Conservation (phyloP, 53 echinoderm and acorn worm species). For the Stichopus horrens region DNA sequence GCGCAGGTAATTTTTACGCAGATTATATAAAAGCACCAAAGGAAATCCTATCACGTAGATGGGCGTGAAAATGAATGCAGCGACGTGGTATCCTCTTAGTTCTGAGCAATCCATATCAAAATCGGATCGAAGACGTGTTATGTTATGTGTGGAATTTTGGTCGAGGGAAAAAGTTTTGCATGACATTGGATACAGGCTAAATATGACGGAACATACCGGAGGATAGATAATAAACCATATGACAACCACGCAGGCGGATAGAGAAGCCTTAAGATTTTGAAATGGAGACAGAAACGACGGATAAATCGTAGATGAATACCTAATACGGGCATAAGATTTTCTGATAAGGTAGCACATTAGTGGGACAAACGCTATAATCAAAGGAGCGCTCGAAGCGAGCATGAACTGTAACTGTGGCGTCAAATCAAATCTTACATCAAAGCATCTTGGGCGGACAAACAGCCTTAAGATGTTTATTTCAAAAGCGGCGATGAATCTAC, state of each 20-base stretch:
- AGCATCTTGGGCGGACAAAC: constrained; percentile 30
- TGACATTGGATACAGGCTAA: constrained; percentile 46
- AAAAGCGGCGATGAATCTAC: constrained; percentile 16
- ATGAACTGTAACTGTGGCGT: constrained; percentile 6
- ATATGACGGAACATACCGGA: constrained; percentile 49
- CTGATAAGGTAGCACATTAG: neutral
- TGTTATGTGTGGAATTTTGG: neutral
- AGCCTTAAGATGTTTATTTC: constrained; percentile 14
- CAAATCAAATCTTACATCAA: neutral
- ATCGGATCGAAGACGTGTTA: constrained; percentile 51
- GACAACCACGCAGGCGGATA: constrained; percentile 25
- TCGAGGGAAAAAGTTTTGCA: constrained; percentile 61
- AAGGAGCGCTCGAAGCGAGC: neutral
- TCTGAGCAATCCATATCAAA: constrained; percentile 55
- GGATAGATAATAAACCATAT: constrained; percentile 61
- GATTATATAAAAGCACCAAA: constrained; percentile 32
- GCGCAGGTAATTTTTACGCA: constrained; percentile 23
- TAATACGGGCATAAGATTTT: neutral
- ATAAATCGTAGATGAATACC: neutral
- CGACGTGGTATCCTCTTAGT: constrained; percentile 11
- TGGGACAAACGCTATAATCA: neutral
- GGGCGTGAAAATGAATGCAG: constrained; percentile 43
- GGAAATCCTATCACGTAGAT: constrained; percentile 65
- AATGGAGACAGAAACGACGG: neutral
- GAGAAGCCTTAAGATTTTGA: neutral